Evolutionary conservation across 2,797 vertebrate genomes (phyloP), one percentile per base, ranked within the genome.

Genomic region (Anguilla anguilla): DNA sequence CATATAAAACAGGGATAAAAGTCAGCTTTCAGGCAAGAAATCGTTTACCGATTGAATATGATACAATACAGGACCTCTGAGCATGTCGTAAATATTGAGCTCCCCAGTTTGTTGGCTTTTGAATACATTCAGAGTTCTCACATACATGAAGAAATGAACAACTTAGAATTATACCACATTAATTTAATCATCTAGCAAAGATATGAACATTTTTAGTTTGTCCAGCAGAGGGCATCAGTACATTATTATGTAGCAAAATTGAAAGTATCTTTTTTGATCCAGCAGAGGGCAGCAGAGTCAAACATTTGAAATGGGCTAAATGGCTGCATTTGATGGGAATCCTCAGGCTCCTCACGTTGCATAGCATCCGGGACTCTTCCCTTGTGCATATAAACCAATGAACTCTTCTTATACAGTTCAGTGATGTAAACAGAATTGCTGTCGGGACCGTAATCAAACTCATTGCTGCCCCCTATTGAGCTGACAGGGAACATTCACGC

Each of bases 381-480:
- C 55, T 74, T 35, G 7, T 74, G 10, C 10, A 35, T 35, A 35
- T 35, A 35, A 35, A 35, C 35, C 1, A 35, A 35, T 35, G 1
- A 35, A 35, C 35, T 35, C 35, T 35, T 35, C 35, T 35, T 35
- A 35, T 35, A 35, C 35, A 35, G 35, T 35, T 35, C 1, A 35
- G 35, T 35, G 1, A 35, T 35, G 1, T 35, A 35, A 35, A 35
- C 35, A 35, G 35, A 35, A 35, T 2, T 35, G 11, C 69, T 35
- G 35, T 49, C 31, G n/a, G n/a, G n/a, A n/a, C n/a, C n/a, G n/a
- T n/a, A n/a, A 49, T 49, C 13, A 46, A 11, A 49, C 43, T 49
- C 77, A 19, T 39, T 81, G 77, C 77, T 81, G 77, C 77, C 77
- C 43, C 77, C 77, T 81, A 39, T 6, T 81, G 77, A 39, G 19